Conservation (phyloP, 2,113 vertebrate species). For the Typhlomys cinereus region DNA sequence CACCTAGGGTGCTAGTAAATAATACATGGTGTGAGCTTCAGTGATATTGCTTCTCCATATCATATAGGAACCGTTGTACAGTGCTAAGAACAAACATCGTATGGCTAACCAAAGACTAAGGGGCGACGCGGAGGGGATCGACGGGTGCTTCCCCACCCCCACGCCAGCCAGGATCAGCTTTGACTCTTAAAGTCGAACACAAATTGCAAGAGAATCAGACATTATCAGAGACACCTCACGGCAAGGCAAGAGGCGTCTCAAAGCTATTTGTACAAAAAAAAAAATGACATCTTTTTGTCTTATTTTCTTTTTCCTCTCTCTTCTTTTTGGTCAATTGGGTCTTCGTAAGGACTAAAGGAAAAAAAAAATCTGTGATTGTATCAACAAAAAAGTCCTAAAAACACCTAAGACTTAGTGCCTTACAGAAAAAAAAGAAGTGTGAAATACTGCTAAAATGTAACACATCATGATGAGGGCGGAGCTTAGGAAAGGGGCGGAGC, state of each 20-base stretch:
- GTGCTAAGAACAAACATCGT: constrained; percentile 96
- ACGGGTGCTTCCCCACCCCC: constrained; percentile 83
- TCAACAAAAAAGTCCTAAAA: constrained; percentile 88
- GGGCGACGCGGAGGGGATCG: constrained; percentile 82
- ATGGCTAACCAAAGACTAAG: constrained; percentile 90
- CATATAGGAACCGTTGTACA: constrained; percentile 99
- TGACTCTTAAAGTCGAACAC: constrained; percentile 84
- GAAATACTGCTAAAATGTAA: constrained; percentile 91
- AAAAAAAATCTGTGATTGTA: constrained; percentile 84
- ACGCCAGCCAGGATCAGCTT: constrained; percentile 87
- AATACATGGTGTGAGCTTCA: constrained; percentile 99
- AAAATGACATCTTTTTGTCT: constrained; percentile 70
- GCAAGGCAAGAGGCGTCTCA: constrained; percentile 89
- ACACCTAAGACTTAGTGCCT: constrained; percentile 90
- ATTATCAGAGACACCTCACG: constrained; percentile 88
- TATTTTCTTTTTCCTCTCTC: constrained; percentile 75
- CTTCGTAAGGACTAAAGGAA: constrained; percentile 81
- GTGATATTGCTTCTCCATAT: constrained; percentile 99
- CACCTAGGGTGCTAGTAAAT: constrained; percentile 99
- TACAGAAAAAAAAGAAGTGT: constrained; percentile 84
- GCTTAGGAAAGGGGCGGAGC: constrained; percentile 85
- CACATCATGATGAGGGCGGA: constrained; percentile 84
- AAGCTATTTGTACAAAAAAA: constrained; percentile 88
- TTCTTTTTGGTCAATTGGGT: constrained; percentile 87
- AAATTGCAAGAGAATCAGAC: constrained; percentile 89